Conservation (phyloP, 2,888 invertebrate genomes). For the Gerris lacustris region DNA sequence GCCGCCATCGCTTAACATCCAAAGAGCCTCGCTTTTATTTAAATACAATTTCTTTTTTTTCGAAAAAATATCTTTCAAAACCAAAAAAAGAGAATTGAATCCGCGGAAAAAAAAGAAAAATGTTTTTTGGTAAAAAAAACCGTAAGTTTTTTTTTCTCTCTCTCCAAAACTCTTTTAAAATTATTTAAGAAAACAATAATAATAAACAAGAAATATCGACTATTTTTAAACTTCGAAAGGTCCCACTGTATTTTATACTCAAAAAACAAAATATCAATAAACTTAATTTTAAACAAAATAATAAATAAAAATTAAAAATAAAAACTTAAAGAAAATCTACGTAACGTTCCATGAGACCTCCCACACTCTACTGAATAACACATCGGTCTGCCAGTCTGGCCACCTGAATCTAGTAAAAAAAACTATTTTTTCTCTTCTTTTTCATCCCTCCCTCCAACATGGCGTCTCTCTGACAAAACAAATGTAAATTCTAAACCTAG, state of each 20-base stretch:
- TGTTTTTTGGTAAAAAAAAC: constrained; percentile 4
- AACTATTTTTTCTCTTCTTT: not conserved
- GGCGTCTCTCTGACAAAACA: not conserved
- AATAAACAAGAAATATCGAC: not conserved
- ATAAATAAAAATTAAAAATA: constrained; percentile 7
- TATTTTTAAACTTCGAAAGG: not conserved
- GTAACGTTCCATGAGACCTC: constrained; percentile 8
- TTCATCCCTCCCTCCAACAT: not conserved
- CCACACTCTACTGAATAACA: constrained; percentile 6
- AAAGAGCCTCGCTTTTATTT: not conserved
- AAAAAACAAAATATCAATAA: not conserved
- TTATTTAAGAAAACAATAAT: not conserved
- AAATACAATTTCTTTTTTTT: not conserved
- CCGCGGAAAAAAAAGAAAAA: constrained; percentile 13
- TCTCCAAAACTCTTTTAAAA: not conserved
- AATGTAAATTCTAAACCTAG: not conserved
- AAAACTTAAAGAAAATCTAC: constrained; percentile 2
- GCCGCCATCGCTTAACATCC: constrained; percentile 26
- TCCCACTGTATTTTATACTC: not conserved
- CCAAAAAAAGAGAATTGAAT: constrained; percentile 3
- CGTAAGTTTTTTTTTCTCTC: not conserved
- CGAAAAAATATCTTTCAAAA: constrained; percentile 5
- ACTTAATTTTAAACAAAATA: not conserved
- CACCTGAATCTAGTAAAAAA: not conserved
- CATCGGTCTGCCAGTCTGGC: not conserved